Base-by-base conservation (phyloP, 2,888 invertebrate species). In the Sinhomidia bicolor region DNA sequence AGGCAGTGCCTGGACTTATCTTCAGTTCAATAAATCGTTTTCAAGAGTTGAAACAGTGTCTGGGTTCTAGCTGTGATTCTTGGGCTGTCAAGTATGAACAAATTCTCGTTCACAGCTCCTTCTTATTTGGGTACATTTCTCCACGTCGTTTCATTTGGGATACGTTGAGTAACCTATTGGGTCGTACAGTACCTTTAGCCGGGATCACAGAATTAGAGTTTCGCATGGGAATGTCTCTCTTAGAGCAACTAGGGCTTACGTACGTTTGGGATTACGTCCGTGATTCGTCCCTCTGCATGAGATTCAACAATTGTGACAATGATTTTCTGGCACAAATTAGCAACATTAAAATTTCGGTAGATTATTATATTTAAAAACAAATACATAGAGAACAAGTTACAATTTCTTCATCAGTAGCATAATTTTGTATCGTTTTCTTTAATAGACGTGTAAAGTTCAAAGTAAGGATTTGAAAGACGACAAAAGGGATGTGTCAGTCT, bases 321-420 rank as follows among this genome's bases (percentile, higher is more conserved):
- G 81, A 87, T 41, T 87, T 87, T 51, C 12, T 87, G 12, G 32
- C n/a, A 12, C 81, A 81, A 51, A 23, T 87, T 10, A 74, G 47
- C 26, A 87, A 87, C n/a, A 87, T 87, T 12, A 87, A 87, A 62
- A 87, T 81, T 32, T 60, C n/a, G 74, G 87, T 80, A 17, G 6
- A n/a, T 36, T 12, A 60, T 3, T 20, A 26, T 60, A 6, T 62
- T 62, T 62, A 62, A 23, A 62, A 36, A 5, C 4, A 7, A 36
- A 36, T 36, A 36, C 36, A 3, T 7, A 36, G 36, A n/a, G n/a
- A n/a, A n/a, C n/a, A n/a, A 36, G 4, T 36, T 36, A 36, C 7
- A 5, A 36, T 36, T 36, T 5, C 36, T 5, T 7, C 36, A 5
- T 36, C 4, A 36, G 36, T n/a, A n/a, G 14, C 9, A 60, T 23